These are phyloP conservation scores for Mormyrus lacerda DNA, from an alignment of 2,113 vertebrate genomes.

Conservation along the genomic window DNA sequence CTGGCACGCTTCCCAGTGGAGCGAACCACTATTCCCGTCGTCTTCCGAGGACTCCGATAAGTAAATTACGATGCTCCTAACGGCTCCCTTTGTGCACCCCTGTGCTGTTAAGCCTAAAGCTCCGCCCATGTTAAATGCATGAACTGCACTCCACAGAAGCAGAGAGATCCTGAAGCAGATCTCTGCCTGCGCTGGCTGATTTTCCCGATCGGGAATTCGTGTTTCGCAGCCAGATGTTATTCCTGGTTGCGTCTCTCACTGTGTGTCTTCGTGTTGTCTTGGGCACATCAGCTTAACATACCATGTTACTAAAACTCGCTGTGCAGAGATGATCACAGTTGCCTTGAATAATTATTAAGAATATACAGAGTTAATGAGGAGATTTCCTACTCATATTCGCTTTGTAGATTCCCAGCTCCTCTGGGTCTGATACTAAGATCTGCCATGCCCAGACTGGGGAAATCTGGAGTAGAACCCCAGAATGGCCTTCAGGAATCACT, in stretches of 20 bases:
- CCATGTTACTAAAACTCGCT: not conserved
- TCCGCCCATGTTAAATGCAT: not conserved
- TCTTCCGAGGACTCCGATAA: not conserved
- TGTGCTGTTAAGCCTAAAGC: not conserved
- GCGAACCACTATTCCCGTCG: not conserved
- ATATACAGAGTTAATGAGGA: not conserved
- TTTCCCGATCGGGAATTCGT: not conserved
- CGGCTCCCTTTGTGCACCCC: not conserved
- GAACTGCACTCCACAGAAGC: not conserved
- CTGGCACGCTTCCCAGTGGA: not conserved
- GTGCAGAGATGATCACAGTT: not conserved
- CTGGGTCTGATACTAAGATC: not conserved
- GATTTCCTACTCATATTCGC: not conserved
- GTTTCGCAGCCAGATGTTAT: not conserved
- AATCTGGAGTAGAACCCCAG: not conserved
- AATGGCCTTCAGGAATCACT: not conserved
- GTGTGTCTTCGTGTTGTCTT: not conserved
- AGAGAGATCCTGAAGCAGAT: not conserved
- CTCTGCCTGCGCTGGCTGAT: not conserved
- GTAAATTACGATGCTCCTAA: not conserved
- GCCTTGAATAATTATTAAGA: not conserved
- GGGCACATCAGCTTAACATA: not conserved
- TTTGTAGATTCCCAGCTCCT: not conserved
- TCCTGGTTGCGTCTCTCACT: not conserved
- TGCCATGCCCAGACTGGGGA: not conserved